Evolutionary conservation across 1,140 invertebrate species (phyloP), one percentile per base, ranked within the genome.

Genomic region (Eriocheir sinensis): DNA sequence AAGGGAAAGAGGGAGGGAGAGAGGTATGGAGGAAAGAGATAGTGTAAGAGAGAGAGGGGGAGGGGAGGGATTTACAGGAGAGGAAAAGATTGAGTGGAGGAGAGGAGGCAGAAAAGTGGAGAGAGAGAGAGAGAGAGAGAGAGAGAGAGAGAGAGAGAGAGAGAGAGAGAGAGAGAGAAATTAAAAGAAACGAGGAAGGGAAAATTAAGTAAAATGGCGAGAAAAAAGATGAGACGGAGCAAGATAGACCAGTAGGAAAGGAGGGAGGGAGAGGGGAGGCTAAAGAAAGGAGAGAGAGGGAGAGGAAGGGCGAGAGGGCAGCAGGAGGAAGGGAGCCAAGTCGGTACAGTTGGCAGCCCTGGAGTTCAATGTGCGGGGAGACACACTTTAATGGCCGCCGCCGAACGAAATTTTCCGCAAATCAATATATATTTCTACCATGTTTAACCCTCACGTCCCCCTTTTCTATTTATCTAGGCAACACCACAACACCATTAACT

Each of bases 391-490:
- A 72, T 72, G 60, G 27, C 27, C 60, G 41, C 88, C 88, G 3
- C 17, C 36, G 88, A 89, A 48, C 88, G 9, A 89, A 89, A 89
- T 40, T 27, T 89, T 89, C 36, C 88, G 40, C 8, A 89, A n/a
- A 89, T 44, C 36, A 32, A 89, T 89, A 89, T 27, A 17, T 27
- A 30, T 9, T 34, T 48, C n/a, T 48, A 38, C 48, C 30, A 38
- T 21, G 6, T 21, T n/a, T n/a, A 72, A 21, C 4, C 60, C 27
- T 72, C 6, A 2, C 8, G 21, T 72, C 27, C 60, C 2, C 6
- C 60, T 72, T 21, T n/a, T 8, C 1, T 21, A 72, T 21, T n/a
- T n/a, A 4, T 6, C 1, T 1, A 8, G n/a, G 6, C 21, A n/a
- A 72, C 27, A 72, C 60, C 27, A 72, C 27, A 2, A 21, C 12